phyloP scores from a whole-genome alignment of 2,113 vertebrate species.

The Poeciliopsis prolifica region DNA sequence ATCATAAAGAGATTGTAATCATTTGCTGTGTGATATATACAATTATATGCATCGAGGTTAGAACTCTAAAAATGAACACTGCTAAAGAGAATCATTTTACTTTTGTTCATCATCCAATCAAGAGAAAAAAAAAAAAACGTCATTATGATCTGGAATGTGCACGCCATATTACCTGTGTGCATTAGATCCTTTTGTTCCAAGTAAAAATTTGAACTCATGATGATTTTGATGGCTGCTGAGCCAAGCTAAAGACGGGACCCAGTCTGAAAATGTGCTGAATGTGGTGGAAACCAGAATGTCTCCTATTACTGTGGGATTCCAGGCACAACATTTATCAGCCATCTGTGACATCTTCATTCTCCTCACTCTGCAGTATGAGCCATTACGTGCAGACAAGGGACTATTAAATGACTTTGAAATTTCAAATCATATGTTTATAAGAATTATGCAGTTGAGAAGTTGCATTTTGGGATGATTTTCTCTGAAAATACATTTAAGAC shows the following conservation, averaged over 20 bases:
- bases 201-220: conserved; percentile 18
- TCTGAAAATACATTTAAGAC: not conserved
- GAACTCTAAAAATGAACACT: not conserved
- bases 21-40: not conserved
- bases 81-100: not conserved
- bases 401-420: not conserved
- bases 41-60: not conserved
- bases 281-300: conserved; percentile 53
- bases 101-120: not conserved
- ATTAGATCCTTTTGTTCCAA: conserved; percentile 7
- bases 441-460: not conserved
- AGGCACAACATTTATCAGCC: conserved; percentile 18
- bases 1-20: not conserved
- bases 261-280: conserved; percentile 57
- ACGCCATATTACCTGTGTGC: not conserved
- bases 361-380: not conserved
- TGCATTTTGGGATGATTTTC: not conserved
- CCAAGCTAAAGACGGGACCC: conserved; percentile 27
- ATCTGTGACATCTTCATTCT: not conserved
- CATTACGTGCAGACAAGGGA: not conserved
- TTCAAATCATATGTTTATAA: not conserved
- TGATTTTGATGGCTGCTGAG: conserved; percentile 35
- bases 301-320: conserved; percentile 59
- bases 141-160: too few relatives aligned
- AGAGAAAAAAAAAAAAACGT: not conserved